These are phyloP conservation scores for Aegotheles bennettii DNA, from an alignment of 2,113 vertebrate species.

Conservation along the genomic window DNA sequence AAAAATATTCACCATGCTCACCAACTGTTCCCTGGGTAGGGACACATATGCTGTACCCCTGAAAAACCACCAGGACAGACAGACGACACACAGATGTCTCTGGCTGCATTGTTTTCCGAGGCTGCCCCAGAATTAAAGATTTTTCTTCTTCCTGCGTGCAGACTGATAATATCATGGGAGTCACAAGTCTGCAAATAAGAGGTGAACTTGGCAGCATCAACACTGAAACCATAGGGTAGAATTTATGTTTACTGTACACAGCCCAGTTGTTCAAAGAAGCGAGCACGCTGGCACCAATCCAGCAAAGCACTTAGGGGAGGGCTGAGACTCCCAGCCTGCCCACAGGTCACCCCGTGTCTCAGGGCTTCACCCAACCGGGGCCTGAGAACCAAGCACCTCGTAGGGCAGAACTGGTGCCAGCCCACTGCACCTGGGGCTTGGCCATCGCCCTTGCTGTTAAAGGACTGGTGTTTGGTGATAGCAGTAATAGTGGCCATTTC, in stretches of 20 bases:
- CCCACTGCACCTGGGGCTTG: neutral
- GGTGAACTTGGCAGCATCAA: neutral
- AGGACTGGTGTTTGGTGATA: fast-evolving
- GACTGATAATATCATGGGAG: neutral
- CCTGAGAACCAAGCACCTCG: neutral
- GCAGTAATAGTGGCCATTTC: neutral
- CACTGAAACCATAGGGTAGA: neutral
- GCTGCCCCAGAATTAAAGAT: neutral
- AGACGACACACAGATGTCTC: neutral
- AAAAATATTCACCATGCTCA: neutral
- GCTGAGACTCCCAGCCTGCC: neutral
- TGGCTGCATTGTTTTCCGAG: neutral
- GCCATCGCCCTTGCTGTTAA: too few relatives aligned
- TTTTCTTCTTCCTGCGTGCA: neutral
- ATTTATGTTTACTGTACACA: neutral
- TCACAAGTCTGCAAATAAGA: neutral
- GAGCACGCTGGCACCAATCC: neutral
- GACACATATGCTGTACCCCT: neutral
- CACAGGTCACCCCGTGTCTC: neutral
- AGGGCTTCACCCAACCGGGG: neutral
- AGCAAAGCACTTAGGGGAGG: neutral
- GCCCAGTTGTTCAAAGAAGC: neutral
- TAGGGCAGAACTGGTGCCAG: neutral
- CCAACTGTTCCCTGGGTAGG: neutral
- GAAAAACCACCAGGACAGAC: neutral